phyloP scores from a whole-genome alignment of 1,140 invertebrate species.

The Lasaia peninsularis region DNA sequence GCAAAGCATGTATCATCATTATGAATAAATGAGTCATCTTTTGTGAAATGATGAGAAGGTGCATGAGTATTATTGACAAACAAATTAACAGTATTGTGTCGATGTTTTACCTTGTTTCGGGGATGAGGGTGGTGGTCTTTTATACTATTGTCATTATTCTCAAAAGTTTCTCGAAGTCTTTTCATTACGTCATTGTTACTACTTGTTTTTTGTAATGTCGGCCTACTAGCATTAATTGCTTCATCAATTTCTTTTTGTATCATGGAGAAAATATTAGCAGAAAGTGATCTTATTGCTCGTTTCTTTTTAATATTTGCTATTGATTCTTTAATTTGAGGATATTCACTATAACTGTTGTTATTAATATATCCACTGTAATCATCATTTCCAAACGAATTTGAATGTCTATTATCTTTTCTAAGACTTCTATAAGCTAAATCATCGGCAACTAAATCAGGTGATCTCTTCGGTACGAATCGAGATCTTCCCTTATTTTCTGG shows the following conservation, averaged over 20 bases:
- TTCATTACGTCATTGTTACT: constrained; percentile 71
- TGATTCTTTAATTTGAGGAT: constrained; percentile 59
- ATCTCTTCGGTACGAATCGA: constrained; percentile 80
- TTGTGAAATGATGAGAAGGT: constrained; percentile 63
- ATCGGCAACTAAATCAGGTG: constrained; percentile 90
- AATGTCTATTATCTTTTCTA: constrained; percentile 84
- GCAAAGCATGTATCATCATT: constrained; percentile 65
- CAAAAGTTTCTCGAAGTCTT: constrained; percentile 60
- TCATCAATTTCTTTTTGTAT: constrained; percentile 80
- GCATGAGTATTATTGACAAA: constrained; percentile 64
- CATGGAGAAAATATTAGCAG: constrained; percentile 87
- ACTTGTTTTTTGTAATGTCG: constrained; percentile 66
- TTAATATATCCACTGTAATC: constrained; percentile 54
- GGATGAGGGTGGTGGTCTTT: constrained; percentile 55
- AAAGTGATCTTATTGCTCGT: constrained; percentile 86
- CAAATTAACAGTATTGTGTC: constrained; percentile 68
- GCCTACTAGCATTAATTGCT: constrained; percentile 56
- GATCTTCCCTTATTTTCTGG: constrained; percentile 80
- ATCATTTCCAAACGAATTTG: constrained; percentile 55
- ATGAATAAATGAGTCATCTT: constrained; percentile 73
- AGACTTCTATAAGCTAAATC: constrained; percentile 91
- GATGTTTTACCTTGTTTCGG: constrained; percentile 73
- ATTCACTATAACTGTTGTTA: constrained; percentile 64
- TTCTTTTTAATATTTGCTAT: constrained; percentile 80
- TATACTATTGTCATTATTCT: constrained; percentile 61